phyloP scores from a whole-genome alignment of 2,113 vertebrate genomes.

The Dasypus novemcinctus region DNA sequence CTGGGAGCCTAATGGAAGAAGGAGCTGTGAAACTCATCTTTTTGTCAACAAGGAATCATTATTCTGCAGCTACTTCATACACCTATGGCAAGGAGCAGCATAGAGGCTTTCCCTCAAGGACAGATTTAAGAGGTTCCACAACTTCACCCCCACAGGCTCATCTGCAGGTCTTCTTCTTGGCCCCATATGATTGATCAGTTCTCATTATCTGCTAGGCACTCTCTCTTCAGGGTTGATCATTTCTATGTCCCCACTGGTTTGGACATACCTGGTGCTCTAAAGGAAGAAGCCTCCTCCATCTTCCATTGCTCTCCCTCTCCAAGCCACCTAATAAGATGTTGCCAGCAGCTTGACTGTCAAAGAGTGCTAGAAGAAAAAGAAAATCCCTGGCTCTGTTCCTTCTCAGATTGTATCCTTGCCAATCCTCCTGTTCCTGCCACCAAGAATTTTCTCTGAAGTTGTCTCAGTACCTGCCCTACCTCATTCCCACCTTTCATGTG shows the following conservation, averaged over 20 bases:
- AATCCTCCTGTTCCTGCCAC: background rate
- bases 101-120: background rate
- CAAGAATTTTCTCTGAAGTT: conserved; percentile 29
- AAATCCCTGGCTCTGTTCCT: background rate
- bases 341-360: background rate
- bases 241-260: background rate
- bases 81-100: background rate
- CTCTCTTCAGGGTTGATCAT: background rate
- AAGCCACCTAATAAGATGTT: background rate
- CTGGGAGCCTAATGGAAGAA: background rate
- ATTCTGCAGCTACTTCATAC: background rate
- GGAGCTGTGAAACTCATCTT: background rate
- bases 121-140: background rate
- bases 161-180: background rate
- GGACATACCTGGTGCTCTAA: background rate
- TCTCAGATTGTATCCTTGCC: background rate
- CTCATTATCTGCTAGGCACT: background rate
- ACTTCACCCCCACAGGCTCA: background rate
- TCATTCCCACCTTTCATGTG: background rate
- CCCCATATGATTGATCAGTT: background rate
- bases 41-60: background rate
- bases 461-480: background rate
- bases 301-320: background rate
- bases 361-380: background rate
- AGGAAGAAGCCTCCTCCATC: background rate